phyloP scores from a whole-genome alignment of 2,113 vertebrate species.

The Ancistrus triradiatus region DNA sequence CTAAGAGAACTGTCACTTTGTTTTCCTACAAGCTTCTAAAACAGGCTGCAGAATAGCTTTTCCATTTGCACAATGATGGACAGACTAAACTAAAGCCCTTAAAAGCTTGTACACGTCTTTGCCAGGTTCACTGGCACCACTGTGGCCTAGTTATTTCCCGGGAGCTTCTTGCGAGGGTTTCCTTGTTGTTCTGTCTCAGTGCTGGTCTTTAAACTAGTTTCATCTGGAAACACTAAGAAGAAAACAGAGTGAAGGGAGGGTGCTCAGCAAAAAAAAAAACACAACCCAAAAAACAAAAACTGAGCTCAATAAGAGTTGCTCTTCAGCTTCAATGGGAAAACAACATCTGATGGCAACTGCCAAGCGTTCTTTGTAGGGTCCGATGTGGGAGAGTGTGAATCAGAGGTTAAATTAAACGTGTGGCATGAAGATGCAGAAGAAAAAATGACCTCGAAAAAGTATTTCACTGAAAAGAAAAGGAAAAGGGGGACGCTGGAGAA shows the following conservation, averaged over 20 bases:
- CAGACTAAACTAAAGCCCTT: conserved; percentile 45
- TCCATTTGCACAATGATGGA: conserved; percentile 51
- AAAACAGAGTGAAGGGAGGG: conserved; percentile 4
- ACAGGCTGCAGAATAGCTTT: conserved; percentile 21
- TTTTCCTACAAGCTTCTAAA: conserved; percentile 36
- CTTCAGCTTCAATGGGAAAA: conserved; percentile 39
- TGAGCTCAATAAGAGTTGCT: conserved; percentile 47
- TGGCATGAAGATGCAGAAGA: conserved; percentile 29
- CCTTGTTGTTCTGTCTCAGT: conserved; percentile 52
- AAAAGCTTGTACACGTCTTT: conserved; percentile 52
- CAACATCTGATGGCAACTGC: conserved; percentile 40
- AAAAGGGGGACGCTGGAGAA: conserved; percentile 19
- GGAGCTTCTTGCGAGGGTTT: conserved; percentile 44
- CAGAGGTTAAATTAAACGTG: conserved; percentile 45
- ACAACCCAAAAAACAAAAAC: conserved; percentile 33
- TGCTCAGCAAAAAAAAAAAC: not conserved
- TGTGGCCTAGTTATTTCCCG: conserved; percentile 62
- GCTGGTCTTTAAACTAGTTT: conserved; percentile 59
- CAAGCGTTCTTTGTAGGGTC: conserved; percentile 13
- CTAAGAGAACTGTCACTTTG: conserved; percentile 20
- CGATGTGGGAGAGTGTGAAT: conserved; percentile 33
- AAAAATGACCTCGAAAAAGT: conserved; percentile 48
- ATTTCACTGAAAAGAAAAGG: conserved; percentile 46
- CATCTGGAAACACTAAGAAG: conserved; percentile 53
- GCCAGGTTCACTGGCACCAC: conserved; percentile 52